Percentiles rank a stretch among this genome's conserved stretches.
Evolutionary conservation across 1,140 invertebrate genomes (phyloP).

Genomic region (Drosophila pectinifera): DNA sequence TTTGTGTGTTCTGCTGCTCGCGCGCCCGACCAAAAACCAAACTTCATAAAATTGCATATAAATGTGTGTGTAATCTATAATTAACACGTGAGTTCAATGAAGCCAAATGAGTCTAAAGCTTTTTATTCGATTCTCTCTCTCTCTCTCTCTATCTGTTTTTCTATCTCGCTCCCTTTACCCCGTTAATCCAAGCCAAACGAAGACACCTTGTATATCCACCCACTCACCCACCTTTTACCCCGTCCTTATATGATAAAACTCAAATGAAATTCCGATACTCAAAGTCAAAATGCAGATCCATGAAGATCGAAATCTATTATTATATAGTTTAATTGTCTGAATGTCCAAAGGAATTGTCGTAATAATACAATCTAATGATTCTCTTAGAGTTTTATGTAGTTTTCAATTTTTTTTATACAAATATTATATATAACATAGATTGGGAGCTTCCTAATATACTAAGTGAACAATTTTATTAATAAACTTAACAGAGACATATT

Average conservation of each 20-base stretch:
- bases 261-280: slow-evolving; percentile 3
- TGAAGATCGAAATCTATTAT: slow-evolving; percentile 1
- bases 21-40: slow-evolving; percentile 27
- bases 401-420: not conserved
- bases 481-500: not conserved
- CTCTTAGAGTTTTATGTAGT: not conserved
- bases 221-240: not conserved
- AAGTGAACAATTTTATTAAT: not conserved
- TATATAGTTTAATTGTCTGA: slow-evolving; percentile 2
- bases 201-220: slow-evolving; percentile 25
- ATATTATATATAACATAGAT: not conserved
- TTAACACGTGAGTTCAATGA: slow-evolving; percentile 77
- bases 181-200: slow-evolving; percentile 8
- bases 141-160: slow-evolving; percentile 9
- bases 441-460: not conserved
- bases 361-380: not conserved
- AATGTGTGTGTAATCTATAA: slow-evolving; percentile 66
- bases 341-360: not conserved
- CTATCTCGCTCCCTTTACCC: slow-evolving; percentile 22
- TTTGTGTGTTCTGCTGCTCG: slow-evolving; percentile 70
- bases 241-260: slow-evolving; percentile 10
- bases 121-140: slow-evolving; percentile 55
- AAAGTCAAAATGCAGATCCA: slow-evolving; percentile 1
- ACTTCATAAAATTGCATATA: slow-evolving; percentile 58
- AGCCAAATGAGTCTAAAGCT: slow-evolving; percentile 44